These are phyloP conservation scores for Caenorhabditis macrosperma DNA, from an alignment of 2,888 invertebrate genomes.

Conservation along the genomic window DNA sequence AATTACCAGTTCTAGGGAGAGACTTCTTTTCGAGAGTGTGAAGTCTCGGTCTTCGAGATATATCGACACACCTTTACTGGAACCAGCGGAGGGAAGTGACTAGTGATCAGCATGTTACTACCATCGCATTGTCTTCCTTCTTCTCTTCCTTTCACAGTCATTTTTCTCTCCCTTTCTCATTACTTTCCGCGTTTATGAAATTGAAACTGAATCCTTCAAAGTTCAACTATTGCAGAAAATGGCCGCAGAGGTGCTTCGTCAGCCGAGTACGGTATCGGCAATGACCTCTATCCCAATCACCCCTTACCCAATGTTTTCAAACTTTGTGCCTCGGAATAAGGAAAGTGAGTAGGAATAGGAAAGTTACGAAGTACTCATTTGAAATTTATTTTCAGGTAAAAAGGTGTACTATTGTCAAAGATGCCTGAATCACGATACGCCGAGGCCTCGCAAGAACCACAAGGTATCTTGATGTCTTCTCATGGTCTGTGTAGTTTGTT, in stretches of 20 bases:
- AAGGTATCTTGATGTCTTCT: constrained; percentile 56
- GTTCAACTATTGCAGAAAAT: constrained; percentile 2
- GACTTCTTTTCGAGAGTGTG: constrained; percentile 54
- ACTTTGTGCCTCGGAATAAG: neutral
- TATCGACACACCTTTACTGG: constrained; percentile 61
- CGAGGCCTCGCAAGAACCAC: constrained; percentile 77
- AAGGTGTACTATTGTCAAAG: constrained; percentile 78
- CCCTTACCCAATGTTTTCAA: neutral
- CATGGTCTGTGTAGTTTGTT: neutral
- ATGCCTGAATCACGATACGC: constrained; percentile 76
- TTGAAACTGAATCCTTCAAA: neutral
- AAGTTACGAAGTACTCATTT: no score
- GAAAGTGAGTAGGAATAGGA: constrained; percentile 41
- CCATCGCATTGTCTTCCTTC: constrained; percentile 13
- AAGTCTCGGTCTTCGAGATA: constrained; percentile 56
- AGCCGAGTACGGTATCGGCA: constrained; percentile 17
- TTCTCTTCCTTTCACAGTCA: neutral
- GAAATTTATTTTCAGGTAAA: constrained; percentile 59
- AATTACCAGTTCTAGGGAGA: constrained; percentile 43
- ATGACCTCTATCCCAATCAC: neutral
- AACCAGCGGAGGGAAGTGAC: constrained; percentile 33
- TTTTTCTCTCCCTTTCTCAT: constrained; percentile 11
- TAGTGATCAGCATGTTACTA: constrained; percentile 55
- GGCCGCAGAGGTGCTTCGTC: constrained; percentile 33
- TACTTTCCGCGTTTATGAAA: constrained; percentile 7